Conservation (phyloP, 2,797 vertebrate genomes). For the Lepus oiostolus region DNA sequence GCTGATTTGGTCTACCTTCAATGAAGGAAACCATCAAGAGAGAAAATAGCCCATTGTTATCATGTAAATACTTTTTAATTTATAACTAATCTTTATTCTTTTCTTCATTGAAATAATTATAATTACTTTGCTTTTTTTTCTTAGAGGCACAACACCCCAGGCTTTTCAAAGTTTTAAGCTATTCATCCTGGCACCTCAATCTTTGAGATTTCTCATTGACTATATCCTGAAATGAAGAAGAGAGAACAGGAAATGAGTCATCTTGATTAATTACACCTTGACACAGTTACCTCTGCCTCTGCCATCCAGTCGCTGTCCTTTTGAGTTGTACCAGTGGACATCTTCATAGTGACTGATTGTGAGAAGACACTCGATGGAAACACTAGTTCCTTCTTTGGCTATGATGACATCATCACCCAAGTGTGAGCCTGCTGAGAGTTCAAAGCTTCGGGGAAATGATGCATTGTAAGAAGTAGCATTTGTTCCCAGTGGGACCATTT, state of each 20-base stretch:
- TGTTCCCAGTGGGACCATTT: constrained; percentile 69
- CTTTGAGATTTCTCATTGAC: constrained; percentile 11
- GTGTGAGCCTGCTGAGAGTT: constrained; percentile 82
- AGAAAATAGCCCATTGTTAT: neutral
- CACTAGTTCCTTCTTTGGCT: constrained; percentile 92
- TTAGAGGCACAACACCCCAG: neutral
- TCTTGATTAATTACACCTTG: constrained; percentile 16
- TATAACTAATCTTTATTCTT: neutral
- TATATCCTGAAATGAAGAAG: neutral
- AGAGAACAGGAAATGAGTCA: constrained; percentile 8
- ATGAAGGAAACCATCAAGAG: constrained; percentile 21
- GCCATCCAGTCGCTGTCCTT: constrained; percentile 89
- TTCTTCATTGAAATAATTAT: constrained; percentile 48
- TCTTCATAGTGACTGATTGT: constrained; percentile 86
- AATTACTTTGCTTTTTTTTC: neutral
- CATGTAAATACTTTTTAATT: constrained; percentile 21
- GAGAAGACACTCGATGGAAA: constrained; percentile 93
- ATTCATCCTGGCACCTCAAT: neutral
- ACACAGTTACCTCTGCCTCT: constrained; percentile 87
- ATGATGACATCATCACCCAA: constrained; percentile 89
- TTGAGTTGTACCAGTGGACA: constrained; percentile 94
- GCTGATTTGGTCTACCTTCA: neutral
- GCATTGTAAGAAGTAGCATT: constrained; percentile 80
- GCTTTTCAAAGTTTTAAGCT: constrained; percentile 44
- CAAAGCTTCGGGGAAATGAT: constrained; percentile 82